phyloP scores from a whole-genome alignment of 2,797 vertebrate genomes.

The Pseudochaenichthys georgianus region DNA sequence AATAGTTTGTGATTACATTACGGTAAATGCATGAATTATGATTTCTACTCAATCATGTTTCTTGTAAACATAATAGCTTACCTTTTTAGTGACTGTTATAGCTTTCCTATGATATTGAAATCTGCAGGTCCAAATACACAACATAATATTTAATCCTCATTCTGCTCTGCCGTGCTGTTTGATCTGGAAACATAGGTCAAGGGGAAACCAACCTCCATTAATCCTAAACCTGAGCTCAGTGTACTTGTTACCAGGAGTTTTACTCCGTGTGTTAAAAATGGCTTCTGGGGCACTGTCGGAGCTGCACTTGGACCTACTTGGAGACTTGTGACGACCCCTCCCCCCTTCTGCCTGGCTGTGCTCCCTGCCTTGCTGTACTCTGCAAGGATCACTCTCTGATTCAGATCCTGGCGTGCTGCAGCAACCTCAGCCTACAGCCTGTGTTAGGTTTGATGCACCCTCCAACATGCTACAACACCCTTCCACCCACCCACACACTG shows the following conservation, averaged over 20 bases:
- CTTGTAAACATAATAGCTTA: background rate
- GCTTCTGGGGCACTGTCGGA: background rate
- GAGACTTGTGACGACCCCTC: too few relatives aligned
- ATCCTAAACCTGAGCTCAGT: background rate
- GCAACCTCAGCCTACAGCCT: too few relatives aligned
- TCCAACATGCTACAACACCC: too few relatives aligned
- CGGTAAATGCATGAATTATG: background rate
- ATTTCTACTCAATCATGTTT: background rate
- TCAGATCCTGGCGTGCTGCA: too few relatives aligned
- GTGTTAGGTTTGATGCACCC: too few relatives aligned
- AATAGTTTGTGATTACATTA: constrained; percentile 5
- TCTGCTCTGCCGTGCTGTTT: background rate
- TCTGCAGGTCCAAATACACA: constrained; percentile 5
- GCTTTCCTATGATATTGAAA: background rate
- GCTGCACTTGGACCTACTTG: background rate
- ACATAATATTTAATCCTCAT: background rate
- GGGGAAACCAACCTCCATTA: background rate
- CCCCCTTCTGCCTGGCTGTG: too few relatives aligned
- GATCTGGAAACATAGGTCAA: background rate
- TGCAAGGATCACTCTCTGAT: too few relatives aligned
- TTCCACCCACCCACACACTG: too few relatives aligned
- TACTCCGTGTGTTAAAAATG: background rate
- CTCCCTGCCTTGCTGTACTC: too few relatives aligned
- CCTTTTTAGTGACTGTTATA: background rate
- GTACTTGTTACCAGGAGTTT: background rate